phyloP scores from a whole-genome alignment of 1,140 invertebrate species.

The Leucophenga varia region DNA sequence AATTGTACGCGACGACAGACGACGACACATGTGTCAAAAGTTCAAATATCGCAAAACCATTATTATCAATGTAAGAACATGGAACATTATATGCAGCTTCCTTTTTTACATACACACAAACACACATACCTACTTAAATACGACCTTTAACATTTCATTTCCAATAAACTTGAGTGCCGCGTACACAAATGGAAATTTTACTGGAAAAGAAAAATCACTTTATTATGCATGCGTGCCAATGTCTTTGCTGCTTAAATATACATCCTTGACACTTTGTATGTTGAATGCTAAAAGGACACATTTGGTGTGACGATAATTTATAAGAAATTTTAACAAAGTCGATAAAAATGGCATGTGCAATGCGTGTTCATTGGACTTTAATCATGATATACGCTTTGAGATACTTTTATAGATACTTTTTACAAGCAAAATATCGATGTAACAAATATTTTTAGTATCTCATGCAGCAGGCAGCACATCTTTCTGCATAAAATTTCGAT shows the following conservation, averaged over 20 bases:
- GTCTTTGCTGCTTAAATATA: neutral
- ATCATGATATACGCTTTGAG: too few species aligned
- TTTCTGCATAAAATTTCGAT: too few species aligned
- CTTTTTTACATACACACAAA: constrained; percentile 20
- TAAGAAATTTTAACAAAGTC: too few species aligned
- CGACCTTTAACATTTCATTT: constrained; percentile 37
- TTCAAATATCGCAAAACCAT: constrained; percentile 3
- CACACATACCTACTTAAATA: too few species aligned
- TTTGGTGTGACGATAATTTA: neutral
- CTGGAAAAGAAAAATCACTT: constrained; percentile 44
- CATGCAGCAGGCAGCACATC: too few species aligned
- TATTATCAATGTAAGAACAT: neutral
- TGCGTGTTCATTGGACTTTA: too few species aligned
- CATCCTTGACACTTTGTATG: too few species aligned
- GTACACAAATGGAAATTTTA: constrained; percentile 45
- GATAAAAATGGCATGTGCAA: too few species aligned
- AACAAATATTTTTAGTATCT: too few species aligned
- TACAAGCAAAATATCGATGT: too few species aligned
- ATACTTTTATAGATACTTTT: too few species aligned
- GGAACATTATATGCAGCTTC: neutral
- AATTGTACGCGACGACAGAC: too few species aligned
- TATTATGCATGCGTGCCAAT: constrained; percentile 46
- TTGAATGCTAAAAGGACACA: neutral
- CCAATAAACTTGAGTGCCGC: constrained; percentile 51
- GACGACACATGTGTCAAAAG: constrained; percentile 2